phyloP scores from a whole-genome alignment of 2,113 vertebrate genomes.

The zebrafish (Danio rerio) region GRCz12tu NC_133190.1:29845501-29846000 shows the following conservation, averaged over 20 bases:
- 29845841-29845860: neutral
- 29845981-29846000: neutral
- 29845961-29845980: neutral
- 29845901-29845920: neutral
- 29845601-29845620: no score
- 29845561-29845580: neutral
- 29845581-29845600: no score
- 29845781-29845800: constrained; percentile 28
- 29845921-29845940: neutral
- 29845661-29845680: neutral
- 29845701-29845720: neutral
- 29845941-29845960: neutral
- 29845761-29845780: neutral
- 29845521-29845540: neutral
- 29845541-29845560: neutral
- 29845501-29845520: neutral
- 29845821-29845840: constrained; percentile 3
- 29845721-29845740: neutral
- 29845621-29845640: neutral
- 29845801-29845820: neutral
- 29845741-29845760: neutral
- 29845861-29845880: constrained; percentile 1
- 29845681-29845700: neutral
- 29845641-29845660: neutral
- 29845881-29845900: neutral